Base-by-base conservation (phyloP, 2,888 invertebrate genomes). In the Cecidostiba fungosa region DNA sequence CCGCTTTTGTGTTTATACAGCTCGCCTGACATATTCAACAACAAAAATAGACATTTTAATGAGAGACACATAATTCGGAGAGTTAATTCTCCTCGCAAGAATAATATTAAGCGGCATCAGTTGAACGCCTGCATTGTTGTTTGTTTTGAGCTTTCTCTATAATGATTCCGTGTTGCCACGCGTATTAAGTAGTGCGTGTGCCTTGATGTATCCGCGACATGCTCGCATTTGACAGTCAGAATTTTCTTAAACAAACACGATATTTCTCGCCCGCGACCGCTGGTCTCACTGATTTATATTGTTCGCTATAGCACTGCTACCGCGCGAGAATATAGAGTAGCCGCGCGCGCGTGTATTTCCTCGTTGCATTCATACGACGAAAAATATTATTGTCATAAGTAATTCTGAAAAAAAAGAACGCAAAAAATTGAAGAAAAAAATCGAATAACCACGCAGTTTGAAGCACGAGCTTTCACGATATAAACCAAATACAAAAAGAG, bases 241-340 rank as follows among this genome's bases (percentile, higher is more conserved):
- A 79, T 69, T 50, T 12, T 54, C 54, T 50, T 47, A 12, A 14
- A 54, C 26, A 54, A 36, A 47, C 70, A 54, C 16, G 19, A 79
- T 70, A 70, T 50, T 79, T 79, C 43, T 72, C 47, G 50, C 23
- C 14, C 62, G 62, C 10, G 8, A 3, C 14, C 5, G n/a, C 8
- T 14, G 2, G 54, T 8, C n/a, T n/a, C 50, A 10, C 16, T 72
- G 80, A 80, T 80, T 73, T 73, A 73, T 80, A n/a, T n/a, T n/a
- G n/a, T n/a, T n/a, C n/a, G n/a, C n/a, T 8, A 5, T 5, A 4
- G 23, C 12, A 3, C 1, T 50, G 23, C 16, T 12, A n/a, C n/a
- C n/a, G 70, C 54, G 43, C n/a, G 32, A 54, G 23, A 72, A 72
- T 70, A 59, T 39, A 80, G 69, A n/a, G 8, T 14, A 77, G 66